Base-by-base conservation (phyloP, 1,140 invertebrate genomes). In the Drosophila bipectinata region DNA sequence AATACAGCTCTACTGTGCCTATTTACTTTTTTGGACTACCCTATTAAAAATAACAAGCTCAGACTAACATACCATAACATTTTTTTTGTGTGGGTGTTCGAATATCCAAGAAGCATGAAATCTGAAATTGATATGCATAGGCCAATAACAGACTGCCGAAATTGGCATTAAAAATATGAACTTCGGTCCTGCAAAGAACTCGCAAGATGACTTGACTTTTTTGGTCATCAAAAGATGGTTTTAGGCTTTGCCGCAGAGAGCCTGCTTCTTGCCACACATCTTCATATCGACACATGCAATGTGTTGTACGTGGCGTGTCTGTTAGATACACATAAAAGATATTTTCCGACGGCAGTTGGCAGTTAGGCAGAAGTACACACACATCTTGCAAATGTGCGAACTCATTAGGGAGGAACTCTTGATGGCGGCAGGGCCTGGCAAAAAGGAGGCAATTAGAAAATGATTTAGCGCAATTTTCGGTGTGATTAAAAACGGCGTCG, bases 381-480 rank as follows among this genome's bases (percentile, higher is more conserved):
- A 78, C 67, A 69, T 68, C 73, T 56, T 73, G 51, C 63, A 74
- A 82, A 83, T 83, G 79, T 83, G 80, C 60, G 60, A 81, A 85
- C 67, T 77, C 77, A 80, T 85, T 85, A 77, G 69, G 53, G 54
- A 73, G 48, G 15, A 49, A 64, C 59, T 47, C 26, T 12, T 34
- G 37, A 12, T 30, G 57, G 30, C 21, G 26, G 21, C 14, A 54
- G 53, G 41, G 32, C 28, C 56, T 53, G 53, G 51, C 51, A n/a
- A 51, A 55, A 37, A 67, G 62, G 41, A 62, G 82, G 74, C 74
- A 87, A 87, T 85, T 85, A 87, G 82, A 81, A 78, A 82, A 81
- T 81, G 73, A 87, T 87, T 81, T 63, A 74, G 64, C 77, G 49
- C 82, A 85, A 85, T 77, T 87, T 87, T 74, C 77, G 63, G 28